These are phyloP conservation scores for Melospiza georgiana DNA, from an alignment of 2,113 vertebrate species.

Conservation along the genomic window DNA sequence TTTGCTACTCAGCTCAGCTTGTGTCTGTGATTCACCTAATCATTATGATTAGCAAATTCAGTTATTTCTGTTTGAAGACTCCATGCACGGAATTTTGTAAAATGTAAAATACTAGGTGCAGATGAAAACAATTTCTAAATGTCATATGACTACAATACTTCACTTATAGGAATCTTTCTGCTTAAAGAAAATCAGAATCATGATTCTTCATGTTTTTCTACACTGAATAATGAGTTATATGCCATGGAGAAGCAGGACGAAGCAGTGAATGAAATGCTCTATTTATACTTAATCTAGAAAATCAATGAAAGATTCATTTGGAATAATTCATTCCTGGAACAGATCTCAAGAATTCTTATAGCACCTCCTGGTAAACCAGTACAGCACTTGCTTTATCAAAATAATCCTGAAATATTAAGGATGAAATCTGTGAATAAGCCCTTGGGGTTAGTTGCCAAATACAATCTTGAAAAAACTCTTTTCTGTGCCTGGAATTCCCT, in stretches of 20 bases:
- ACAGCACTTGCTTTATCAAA: background rate
- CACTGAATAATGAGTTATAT: background rate
- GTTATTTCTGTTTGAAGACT: background rate
- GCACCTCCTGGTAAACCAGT: background rate
- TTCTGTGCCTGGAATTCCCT: background rate
- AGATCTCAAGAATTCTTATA: background rate
- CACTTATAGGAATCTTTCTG: background rate
- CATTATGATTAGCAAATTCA: conserved; percentile 44
- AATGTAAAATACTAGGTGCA: background rate
- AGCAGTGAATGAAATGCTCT: background rate
- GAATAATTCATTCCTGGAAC: background rate
- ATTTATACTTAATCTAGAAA: background rate
- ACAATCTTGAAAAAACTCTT: background rate
- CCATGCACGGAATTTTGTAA: background rate
- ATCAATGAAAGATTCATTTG: background rate
- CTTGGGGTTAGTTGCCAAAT: background rate
- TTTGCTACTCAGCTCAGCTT: conserved; percentile 29
- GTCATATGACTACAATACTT: background rate
- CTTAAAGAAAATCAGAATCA: background rate
- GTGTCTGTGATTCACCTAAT: conserved; percentile 35
- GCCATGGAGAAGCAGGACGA: background rate
- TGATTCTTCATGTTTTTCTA: background rate
- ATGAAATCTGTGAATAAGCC: background rate
- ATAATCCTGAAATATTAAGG: background rate
- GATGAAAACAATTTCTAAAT: background rate